phyloP scores from a whole-genome alignment of 2,797 vertebrate genomes.

The Parotocinclus haroldoi region DNA sequence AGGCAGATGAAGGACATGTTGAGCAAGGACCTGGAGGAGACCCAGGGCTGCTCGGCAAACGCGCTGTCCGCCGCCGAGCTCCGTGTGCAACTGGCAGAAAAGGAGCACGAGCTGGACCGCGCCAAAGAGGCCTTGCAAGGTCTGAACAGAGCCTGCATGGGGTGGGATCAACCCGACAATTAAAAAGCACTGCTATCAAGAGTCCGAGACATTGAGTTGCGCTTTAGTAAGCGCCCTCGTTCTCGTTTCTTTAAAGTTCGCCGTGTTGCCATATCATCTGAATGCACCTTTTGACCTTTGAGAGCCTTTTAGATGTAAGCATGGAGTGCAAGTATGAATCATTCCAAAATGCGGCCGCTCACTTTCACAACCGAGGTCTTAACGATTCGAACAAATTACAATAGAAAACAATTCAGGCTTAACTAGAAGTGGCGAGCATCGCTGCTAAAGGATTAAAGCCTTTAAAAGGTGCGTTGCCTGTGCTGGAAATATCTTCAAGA shows the following conservation, averaged over 20 bases:
- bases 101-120: slow-evolving; percentile 80
- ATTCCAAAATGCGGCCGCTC: no score
- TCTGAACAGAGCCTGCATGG: slow-evolving; percentile 52
- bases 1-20: slow-evolving; percentile 86
- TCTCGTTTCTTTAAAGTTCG: no score
- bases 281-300: background rate
- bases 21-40: slow-evolving; percentile 80
- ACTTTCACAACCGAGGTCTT: no score
- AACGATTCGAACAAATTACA: no score
- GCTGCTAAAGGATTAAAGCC: no score
- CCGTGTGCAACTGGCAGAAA: slow-evolving; percentile 80
- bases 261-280: no score
- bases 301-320: no score
- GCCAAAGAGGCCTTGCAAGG: slow-evolving; percentile 85
- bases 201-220: background rate
- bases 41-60: slow-evolving; percentile 73
- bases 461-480: no score
- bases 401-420: no score
- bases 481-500: no score
- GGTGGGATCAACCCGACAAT: slow-evolving; percentile 6
- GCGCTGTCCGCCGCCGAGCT: slow-evolving; percentile 79
- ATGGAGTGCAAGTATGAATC: no score
- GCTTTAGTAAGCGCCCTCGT: background rate
- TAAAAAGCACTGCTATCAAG: background rate
- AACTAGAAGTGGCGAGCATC: no score